These are phyloP conservation scores for Xanthia icteritia DNA, from an alignment of 2,888 invertebrate genomes.

Conservation along the genomic window DNA sequence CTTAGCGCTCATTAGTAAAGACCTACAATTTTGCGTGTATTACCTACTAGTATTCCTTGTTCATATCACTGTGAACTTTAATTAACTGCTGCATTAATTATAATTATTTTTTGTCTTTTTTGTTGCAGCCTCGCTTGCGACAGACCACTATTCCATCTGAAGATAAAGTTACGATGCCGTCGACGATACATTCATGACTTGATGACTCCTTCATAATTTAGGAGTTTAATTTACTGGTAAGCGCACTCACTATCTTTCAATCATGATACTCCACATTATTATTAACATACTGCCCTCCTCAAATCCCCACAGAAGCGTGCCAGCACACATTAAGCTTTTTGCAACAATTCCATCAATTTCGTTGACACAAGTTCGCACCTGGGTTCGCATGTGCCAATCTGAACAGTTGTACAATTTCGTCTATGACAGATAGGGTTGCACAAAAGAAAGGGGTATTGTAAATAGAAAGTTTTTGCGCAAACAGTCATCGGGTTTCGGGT, in stretches of 20 bases:
- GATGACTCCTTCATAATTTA: background rate
- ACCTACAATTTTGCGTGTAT: slow-evolving; percentile 33
- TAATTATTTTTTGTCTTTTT: slow-evolving; percentile 9
- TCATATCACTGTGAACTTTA: slow-evolving; percentile 39
- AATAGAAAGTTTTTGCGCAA: slow-evolving; percentile 79
- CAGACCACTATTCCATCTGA: background rate
- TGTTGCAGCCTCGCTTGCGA: background rate
- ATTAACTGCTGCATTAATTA: slow-evolving; percentile 24
- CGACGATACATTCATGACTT: no score
- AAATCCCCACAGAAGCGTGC: slow-evolving; percentile 26
- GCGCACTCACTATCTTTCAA: background rate
- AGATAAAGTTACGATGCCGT: slow-evolving; percentile 9
- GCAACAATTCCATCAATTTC: slow-evolving; percentile 33
- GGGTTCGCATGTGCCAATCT: slow-evolving; percentile 72
- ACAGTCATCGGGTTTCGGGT: slow-evolving; percentile 59
- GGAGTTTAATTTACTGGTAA: background rate
- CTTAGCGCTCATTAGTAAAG: slow-evolving; percentile 35
- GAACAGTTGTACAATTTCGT: slow-evolving; percentile 62
- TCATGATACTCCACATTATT: background rate
- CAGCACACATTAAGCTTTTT: slow-evolving; percentile 13
- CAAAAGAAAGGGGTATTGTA: slow-evolving; percentile 78
- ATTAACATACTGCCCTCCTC: background rate
- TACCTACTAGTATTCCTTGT: slow-evolving; percentile 33
- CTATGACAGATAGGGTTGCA: slow-evolving; percentile 74
- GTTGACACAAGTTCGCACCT: slow-evolving; percentile 71